Percentiles rank a stretch among this genome's conserved stretches.
These are phyloP conservation scores for Drosophila punjabiensis DNA, from an alignment of 1,140 invertebrate species.

Conservation along the genomic window DNA sequence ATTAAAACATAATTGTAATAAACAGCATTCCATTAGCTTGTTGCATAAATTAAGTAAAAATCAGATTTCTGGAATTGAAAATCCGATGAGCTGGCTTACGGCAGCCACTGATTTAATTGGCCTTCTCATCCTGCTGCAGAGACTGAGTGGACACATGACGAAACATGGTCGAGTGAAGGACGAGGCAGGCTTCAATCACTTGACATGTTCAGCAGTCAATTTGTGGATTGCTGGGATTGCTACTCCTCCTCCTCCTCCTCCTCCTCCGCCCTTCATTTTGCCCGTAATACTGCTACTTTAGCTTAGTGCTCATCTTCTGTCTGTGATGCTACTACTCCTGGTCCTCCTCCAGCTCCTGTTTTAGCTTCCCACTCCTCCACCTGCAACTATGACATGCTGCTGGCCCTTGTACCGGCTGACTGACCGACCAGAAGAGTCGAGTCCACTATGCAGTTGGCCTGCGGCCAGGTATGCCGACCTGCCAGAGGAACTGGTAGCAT, in stretches of 20 bases:
- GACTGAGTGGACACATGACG: constrained; percentile 6
- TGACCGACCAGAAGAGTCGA: constrained; percentile 29
- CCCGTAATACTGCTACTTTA: constrained; percentile 41
- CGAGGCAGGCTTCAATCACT: constrained; percentile 41
- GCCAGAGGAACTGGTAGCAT: constrained; percentile 27
- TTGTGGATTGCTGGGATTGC: constrained; percentile 42
- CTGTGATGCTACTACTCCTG: neutral
- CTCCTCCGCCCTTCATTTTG: neutral
- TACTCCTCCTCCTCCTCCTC: neutral
- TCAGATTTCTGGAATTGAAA: constrained; percentile 5
- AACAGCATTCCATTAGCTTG: too few species aligned
- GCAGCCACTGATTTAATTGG: constrained; percentile 25
- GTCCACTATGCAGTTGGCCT: constrained; percentile 42
- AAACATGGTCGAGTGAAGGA: constrained; percentile 2
- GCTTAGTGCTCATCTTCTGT: constrained; percentile 34
- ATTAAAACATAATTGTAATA: neutral
- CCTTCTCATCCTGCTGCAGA: constrained; percentile 10
- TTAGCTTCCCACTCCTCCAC: neutral
- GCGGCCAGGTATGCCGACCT: constrained; percentile 35
- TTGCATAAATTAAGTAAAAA: neutral
- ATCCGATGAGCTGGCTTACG: constrained; percentile 10
- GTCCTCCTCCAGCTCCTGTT: neutral
- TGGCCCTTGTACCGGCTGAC: constrained; percentile 21
- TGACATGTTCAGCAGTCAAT: constrained; percentile 54
- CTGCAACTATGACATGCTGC: constrained; percentile 30